phyloP scores from a whole-genome alignment of 1,140 invertebrate species.

The Adoxophyes honmai region DNA sequence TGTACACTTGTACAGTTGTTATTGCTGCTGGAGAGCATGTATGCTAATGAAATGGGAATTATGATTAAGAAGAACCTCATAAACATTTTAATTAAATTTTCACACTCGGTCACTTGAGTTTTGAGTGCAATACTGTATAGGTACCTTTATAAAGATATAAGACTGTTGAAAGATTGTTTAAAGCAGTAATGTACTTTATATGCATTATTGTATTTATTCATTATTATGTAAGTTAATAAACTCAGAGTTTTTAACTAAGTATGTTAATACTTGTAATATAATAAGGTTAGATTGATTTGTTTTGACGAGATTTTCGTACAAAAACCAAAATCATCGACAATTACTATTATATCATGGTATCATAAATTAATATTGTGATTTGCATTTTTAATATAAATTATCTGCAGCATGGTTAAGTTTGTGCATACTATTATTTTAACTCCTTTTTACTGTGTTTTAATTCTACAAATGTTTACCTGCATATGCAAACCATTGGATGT shows the following conservation, averaged over 20 bases:
- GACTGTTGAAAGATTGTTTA: slow-evolving; percentile 75
- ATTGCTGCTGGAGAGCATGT: slow-evolving; percentile 19
- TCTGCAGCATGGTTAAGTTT: slow-evolving; percentile 5
- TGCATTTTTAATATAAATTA: slow-evolving; percentile 5
- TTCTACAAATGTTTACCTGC: not conserved
- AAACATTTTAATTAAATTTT: slow-evolving; percentile 23
- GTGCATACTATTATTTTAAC: slow-evolving; percentile 29
- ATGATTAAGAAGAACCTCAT: slow-evolving; percentile 49
- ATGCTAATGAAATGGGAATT: slow-evolving; percentile 30
- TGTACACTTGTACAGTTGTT: slow-evolving; percentile 41
- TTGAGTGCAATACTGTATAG: slow-evolving; percentile 74
- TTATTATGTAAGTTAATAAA: slow-evolving; percentile 56
- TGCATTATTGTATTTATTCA: slow-evolving; percentile 71
- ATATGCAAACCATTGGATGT: slow-evolving; percentile 10
- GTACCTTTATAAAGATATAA: slow-evolving; percentile 65
- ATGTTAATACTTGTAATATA: slow-evolving; percentile 42
- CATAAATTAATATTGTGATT: slow-evolving; percentile 22
- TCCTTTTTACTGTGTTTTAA: not conserved
- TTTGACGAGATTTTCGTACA: slow-evolving; percentile 16
- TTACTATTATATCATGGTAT: slow-evolving; percentile 15
- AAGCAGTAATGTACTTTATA: slow-evolving; percentile 70
- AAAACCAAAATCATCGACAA: slow-evolving; percentile 9
- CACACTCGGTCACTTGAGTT: slow-evolving; percentile 38
- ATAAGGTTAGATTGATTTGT: slow-evolving; percentile 26
- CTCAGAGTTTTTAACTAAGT: slow-evolving; percentile 58